Conservation (phyloP, 2,797 vertebrate species). For the Emys orbicularis region DNA sequence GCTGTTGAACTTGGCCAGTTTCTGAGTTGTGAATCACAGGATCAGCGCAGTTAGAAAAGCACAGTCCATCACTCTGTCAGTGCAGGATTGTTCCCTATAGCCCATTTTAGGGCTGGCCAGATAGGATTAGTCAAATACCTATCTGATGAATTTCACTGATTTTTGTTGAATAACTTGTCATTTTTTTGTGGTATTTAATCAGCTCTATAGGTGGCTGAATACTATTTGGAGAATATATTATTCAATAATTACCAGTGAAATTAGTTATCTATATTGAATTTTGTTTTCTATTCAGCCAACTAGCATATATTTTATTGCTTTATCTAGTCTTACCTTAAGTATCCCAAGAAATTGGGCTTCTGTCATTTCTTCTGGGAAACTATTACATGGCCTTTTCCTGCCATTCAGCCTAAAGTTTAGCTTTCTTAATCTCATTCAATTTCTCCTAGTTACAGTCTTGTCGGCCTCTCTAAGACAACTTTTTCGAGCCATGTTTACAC, state of each 20-base stretch:
- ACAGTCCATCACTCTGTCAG: not conserved
- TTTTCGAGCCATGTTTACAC: constrained; percentile 20
- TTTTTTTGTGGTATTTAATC: not conserved
- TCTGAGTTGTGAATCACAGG: not conserved
- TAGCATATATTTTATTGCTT: not conserved
- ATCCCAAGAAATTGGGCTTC: not conserved
- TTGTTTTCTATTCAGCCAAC: not conserved
- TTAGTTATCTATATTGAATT: not conserved
- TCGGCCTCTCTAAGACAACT: not conserved
- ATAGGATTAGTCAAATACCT: not conserved
- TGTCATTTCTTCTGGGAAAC: not conserved
- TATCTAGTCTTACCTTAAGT: not conserved
- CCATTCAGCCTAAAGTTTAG: constrained; percentile 33
- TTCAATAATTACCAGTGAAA: constrained; percentile 17
- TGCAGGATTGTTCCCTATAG: not conserved
- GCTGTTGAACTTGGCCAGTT: not conserved
- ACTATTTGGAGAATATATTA: not conserved
- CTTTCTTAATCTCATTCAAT: constrained; percentile 14
- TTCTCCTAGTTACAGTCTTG: constrained; percentile 28
- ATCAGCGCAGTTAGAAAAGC: not conserved
- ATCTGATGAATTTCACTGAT: constrained; percentile 16
- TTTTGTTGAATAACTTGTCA: not conserved
- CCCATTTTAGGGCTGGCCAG: constrained; percentile 1
- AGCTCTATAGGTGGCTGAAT: not conserved
- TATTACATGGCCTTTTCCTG: not conserved